Evolutionary conservation across 2,113 vertebrate genomes (phyloP).

Genomic region (Heterocephalus glaber): DNA sequence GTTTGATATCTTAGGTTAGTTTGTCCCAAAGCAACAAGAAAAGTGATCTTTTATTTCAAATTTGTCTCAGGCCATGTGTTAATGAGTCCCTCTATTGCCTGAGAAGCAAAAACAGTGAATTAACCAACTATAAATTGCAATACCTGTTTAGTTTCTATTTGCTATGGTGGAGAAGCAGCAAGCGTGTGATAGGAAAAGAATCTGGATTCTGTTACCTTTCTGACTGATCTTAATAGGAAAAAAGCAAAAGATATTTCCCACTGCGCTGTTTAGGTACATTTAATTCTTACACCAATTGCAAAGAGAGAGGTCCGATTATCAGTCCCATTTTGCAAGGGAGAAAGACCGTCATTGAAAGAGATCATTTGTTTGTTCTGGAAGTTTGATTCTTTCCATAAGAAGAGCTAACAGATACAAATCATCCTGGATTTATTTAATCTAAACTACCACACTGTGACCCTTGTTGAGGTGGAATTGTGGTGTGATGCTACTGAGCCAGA

Average conservation of each 20-base stretch:
- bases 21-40: not conserved
- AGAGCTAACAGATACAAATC: not conserved
- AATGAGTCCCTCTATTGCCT: rapidly evolving
- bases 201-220: rapidly evolving
- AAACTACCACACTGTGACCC: rapidly evolving
- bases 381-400: not conserved
- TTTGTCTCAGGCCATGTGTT: no score
- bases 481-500: no score
- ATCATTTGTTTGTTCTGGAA: not conserved
- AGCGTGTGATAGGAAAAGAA: not conserved
- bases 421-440: not conserved
- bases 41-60: not conserved
- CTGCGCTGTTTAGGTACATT: rapidly evolving
- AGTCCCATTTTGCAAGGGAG: not conserved
- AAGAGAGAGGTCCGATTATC: not conserved
- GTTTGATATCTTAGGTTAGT: rapidly evolving
- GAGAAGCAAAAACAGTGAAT: not conserved
- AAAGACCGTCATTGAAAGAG: not conserved
- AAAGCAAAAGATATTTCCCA: not conserved
- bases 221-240: rapidly evolving
- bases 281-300: not conserved
- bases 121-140: no score
- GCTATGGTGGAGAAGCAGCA: rapidly evolving
- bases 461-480: rapidly evolving
- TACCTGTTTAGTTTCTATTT: rapidly evolving